Base-by-base conservation (phyloP, 2,888 invertebrate species). In the Heliconius hortense region DNA sequence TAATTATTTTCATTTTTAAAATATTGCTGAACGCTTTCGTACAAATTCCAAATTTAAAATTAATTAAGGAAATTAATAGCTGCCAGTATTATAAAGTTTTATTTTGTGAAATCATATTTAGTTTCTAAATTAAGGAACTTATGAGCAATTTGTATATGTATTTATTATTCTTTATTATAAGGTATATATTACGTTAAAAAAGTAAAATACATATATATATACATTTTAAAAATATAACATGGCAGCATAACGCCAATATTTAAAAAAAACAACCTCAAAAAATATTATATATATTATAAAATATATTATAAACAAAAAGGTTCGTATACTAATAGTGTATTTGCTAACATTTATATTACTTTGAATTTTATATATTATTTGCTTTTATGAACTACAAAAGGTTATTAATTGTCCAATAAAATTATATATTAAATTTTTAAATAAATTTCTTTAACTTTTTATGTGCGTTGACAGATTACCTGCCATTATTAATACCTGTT, bases 361-460 rank as follows among this genome's bases (percentile, higher is more conserved):
- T 64, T 13, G n/a, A 24, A 39, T 39, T 64, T 39, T 13, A 64
- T 4, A 39, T 64, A 0, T 64, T 11, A 11, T 18, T 56, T 31
- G 53, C 31, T 56, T 69, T 56, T 56, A 69, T 69, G 31, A 31
- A 15, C 31, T 56, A 31, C 31, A 69, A 56, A 56, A 53, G 1
- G 53, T 53, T 7, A 31, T 69, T 31, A 53, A 69, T 69, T 56
- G 53, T n/a, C 28, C 31, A 69, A n/a, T 69, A 28, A 69, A 56
- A 69, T 69, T 53, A n/a, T 28, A 28, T 28, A n/a, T 11, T 64
- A 53, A 21, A 67, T 24, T 43, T 24, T 18, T 21, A 48, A 10
- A 2, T 69, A 21, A 31, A 69, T 53, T 31, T 31, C n/a, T 69
- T 69, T 56, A 53, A 31, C 21, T 56, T 64, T 64, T 64, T n/a